phyloP scores from a whole-genome alignment of 1,140 invertebrate genomes.

The Zaprionus taronus region DNA sequence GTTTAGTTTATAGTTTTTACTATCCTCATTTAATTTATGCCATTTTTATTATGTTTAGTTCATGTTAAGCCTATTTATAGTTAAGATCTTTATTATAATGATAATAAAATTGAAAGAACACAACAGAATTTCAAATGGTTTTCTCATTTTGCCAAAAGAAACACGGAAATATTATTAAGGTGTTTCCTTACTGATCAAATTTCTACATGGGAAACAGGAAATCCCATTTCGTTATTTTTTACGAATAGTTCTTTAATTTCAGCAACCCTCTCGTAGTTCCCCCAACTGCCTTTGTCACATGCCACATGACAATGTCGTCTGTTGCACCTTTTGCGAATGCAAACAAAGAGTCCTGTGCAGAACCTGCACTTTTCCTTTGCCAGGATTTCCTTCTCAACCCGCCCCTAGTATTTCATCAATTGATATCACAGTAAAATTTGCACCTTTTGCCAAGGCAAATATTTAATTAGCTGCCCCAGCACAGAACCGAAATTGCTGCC shows the following conservation, averaged over 20 bases:
- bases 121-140: slow-evolving; percentile 22
- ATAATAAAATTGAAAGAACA: slow-evolving; percentile 56
- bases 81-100: slow-evolving; percentile 56
- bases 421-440: slow-evolving; percentile 58
- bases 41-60: slow-evolving; percentile 51
- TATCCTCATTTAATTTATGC: slow-evolving; percentile 39
- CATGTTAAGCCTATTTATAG: slow-evolving; percentile 59
- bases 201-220: background rate
- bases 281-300: background rate
- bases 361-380: slow-evolving; percentile 49
- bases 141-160: slow-evolving; percentile 6
- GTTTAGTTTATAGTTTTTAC: slow-evolving; percentile 55
- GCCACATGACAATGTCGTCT: slow-evolving; percentile 30
- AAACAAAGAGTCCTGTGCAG: slow-evolving; percentile 41
- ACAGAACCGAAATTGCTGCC: slow-evolving; percentile 32
- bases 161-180: background rate
- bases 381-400: slow-evolving; percentile 56
- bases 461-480: slow-evolving; percentile 73
- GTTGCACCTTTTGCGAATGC: slow-evolving; percentile 38
- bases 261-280: slow-evolving; percentile 25
- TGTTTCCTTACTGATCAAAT: background rate
- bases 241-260: background rate
- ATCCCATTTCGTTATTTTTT: background rate
- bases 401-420: slow-evolving; percentile 65
- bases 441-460: slow-evolving; percentile 74